phyloP scores from a whole-genome alignment of 2,888 invertebrate genomes.

The Crepidodera aurea region DNA sequence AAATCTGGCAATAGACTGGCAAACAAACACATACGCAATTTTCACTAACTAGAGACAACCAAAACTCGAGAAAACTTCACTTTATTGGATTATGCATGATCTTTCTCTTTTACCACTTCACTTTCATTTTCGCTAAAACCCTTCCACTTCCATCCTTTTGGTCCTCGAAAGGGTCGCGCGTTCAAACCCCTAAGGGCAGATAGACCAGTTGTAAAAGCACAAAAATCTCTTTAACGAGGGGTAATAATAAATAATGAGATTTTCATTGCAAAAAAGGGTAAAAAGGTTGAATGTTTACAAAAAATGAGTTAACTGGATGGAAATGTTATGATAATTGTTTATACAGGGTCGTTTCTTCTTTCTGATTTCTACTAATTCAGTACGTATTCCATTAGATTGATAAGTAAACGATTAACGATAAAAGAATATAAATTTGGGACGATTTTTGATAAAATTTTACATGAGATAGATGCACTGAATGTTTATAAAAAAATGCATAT shows the following conservation, averaged over 20 bases:
- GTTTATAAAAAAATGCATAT: no score
- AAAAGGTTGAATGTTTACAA: not conserved
- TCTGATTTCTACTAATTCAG: no score
- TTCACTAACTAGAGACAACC: constrained; percentile 2
- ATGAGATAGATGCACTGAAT: no score
- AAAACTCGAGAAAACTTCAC: not conserved
- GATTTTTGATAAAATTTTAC: no score
- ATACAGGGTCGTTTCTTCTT: not conserved
- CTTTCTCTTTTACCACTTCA: constrained; percentile 12
- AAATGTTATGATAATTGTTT: not conserved
- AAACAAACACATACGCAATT: constrained; percentile 1
- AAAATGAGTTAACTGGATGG: no score
- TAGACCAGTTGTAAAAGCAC: not conserved
- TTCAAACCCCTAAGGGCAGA: not conserved
- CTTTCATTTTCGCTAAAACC: not conserved
- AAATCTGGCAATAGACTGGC: not conserved
- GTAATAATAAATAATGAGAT: not conserved
- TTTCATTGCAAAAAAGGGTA: not conserved
- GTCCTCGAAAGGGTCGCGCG: constrained; percentile 9
- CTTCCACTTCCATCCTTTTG: not conserved
- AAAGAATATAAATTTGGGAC: no score
- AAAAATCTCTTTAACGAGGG: not conserved
- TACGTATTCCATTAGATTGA: no score
- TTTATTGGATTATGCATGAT: constrained; percentile 17
- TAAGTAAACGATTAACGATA: no score